Evolutionary conservation across 2,888 invertebrate species (phyloP).

Genomic region (Xylophagus ater): DNA sequence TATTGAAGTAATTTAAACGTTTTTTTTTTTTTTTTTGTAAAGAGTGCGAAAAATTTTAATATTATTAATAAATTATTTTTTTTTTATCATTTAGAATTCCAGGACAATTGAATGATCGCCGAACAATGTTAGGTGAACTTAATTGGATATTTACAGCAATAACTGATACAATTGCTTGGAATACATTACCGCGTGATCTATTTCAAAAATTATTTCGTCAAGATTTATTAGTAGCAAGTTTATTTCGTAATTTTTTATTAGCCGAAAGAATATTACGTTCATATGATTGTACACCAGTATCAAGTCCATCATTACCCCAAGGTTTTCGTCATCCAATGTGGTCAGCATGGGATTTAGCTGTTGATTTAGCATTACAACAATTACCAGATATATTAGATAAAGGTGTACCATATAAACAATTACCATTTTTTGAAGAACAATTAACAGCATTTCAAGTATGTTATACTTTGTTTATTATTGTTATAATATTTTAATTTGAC

Average conservation of each 20-base stretch:
- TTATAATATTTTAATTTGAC: background rate
- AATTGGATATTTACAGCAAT: slow-evolving; percentile 99
- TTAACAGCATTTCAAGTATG: slow-evolving; percentile 83
- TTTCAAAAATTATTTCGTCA: slow-evolving; percentile 96
- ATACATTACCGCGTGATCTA: slow-evolving; percentile 82
- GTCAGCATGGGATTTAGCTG: slow-evolving; percentile 95
- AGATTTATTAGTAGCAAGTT: slow-evolving; percentile 93
- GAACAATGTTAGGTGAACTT: slow-evolving; percentile 95
- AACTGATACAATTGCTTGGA: slow-evolving; percentile 99
- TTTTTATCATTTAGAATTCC: slow-evolving; percentile 58
- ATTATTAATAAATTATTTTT: slow-evolving; percentile 4
- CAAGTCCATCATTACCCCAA: slow-evolving; percentile 80
- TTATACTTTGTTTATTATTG: background rate
- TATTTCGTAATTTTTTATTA: slow-evolving; percentile 92
- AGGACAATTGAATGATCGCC: slow-evolving; percentile 83
- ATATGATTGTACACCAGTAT: slow-evolving; percentile 95
- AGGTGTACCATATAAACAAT: slow-evolving; percentile 52
- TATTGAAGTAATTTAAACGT: too few species aligned
- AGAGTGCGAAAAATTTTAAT: slow-evolving; percentile 1
- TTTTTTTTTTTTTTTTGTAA: background rate
- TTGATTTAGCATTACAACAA: slow-evolving; percentile 89
- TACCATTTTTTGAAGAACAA: slow-evolving; percentile 95
- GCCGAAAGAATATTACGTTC: slow-evolving; percentile 93
- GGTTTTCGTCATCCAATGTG: slow-evolving; percentile 87
- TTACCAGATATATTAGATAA: slow-evolving; percentile 63